These are phyloP conservation scores for Plecotus auritus DNA, from an alignment of 2,113 vertebrate species.

Conservation along the genomic window DNA sequence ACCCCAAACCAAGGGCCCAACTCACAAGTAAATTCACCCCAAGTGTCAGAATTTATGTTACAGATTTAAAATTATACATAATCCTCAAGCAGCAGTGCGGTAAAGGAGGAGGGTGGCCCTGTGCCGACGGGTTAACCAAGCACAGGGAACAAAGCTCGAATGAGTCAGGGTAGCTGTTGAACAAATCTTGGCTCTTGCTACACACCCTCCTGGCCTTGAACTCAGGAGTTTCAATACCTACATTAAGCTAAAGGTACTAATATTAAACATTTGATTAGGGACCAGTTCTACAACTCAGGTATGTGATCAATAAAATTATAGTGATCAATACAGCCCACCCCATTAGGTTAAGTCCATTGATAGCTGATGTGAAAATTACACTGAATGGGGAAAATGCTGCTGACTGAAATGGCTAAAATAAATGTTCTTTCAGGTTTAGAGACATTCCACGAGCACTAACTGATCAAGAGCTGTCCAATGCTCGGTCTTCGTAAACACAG, in stretches of 20 bases:
- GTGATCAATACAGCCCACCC: neutral
- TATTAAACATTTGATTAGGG: neutral
- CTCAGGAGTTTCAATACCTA: neutral
- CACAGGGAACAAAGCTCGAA: fast-evolving
- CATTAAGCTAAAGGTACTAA: neutral
- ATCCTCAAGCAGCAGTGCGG: fast-evolving
- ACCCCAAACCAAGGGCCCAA: neutral
- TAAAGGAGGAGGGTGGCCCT: fast-evolving
- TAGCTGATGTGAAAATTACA: neutral
- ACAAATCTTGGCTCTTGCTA: neutral
- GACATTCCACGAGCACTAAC: neutral
- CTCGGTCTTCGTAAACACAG: neutral
- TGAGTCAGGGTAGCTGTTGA: neutral
- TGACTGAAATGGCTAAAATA: neutral
- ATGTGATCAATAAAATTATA: fast-evolving
- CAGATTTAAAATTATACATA: fast-evolving
- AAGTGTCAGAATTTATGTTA: no score
- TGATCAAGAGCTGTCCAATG: neutral
- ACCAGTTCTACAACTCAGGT: neutral
- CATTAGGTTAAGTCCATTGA: fast-evolving
- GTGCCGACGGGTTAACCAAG: fast-evolving
- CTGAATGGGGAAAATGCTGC: neutral
- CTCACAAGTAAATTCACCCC: neutral
- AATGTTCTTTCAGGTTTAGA: neutral
- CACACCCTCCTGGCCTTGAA: neutral